These are phyloP conservation scores for Eremophila alpestris DNA, from an alignment of 2,797 vertebrate genomes.

Conservation along the genomic window DNA sequence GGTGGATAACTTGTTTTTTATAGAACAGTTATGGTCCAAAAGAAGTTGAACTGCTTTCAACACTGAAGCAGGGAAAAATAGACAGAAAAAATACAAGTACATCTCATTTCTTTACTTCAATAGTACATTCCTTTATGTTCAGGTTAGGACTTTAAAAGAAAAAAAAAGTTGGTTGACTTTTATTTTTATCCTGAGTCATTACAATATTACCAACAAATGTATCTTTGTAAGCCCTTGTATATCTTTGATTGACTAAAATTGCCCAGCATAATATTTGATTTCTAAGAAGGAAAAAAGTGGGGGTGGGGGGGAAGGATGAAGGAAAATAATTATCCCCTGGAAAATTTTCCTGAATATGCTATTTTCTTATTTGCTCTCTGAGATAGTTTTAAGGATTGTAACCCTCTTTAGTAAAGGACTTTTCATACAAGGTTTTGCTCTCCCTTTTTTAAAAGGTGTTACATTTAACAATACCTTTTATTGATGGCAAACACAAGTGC, in stretches of 20 bases:
- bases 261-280: neutral
- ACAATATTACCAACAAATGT: neutral
- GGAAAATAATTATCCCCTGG: neutral
- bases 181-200: neutral
- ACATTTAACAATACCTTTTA: neutral
- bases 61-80: neutral
- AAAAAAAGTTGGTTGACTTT: neutral
- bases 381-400: neutral
- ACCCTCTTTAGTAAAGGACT: neutral
- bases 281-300: neutral
- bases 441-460: neutral
- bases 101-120: too few relatives aligned
- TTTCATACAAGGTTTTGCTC: neutral
- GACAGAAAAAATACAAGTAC: neutral
- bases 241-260: neutral
- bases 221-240: neutral
- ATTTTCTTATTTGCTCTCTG: neutral
- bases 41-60: neutral
- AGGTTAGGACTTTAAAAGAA: neutral
- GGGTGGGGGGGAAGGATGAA: neutral
- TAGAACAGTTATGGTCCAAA: neutral
- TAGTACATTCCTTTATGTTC: neutral
- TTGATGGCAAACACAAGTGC: neutral
- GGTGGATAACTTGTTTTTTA: neutral
- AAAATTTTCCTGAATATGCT: neutral